Percentiles rank a stretch among this genome's conserved stretches.
phyloP scores from a whole-genome alignment of 2,113 vertebrate genomes.

The Typhlomys cinereus region DNA sequence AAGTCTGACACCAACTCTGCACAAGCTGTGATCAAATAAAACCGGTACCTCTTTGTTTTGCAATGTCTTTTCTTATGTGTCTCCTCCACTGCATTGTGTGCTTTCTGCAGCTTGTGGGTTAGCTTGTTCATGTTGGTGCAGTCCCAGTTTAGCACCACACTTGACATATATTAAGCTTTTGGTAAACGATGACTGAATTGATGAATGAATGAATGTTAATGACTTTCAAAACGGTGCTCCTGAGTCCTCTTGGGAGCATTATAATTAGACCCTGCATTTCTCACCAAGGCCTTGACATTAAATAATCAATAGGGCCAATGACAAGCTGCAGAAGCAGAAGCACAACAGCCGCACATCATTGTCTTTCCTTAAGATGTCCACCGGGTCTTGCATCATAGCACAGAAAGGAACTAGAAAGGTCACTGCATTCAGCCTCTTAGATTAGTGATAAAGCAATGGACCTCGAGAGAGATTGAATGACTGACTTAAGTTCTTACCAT shows the following conservation, averaged over 20 bases:
- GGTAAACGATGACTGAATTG: not conserved
- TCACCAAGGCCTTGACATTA: constrained; percentile 22
- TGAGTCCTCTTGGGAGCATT: constrained; percentile 37
- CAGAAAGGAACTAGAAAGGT: not conserved
- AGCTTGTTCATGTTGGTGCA: not conserved
- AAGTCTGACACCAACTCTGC: not conserved
- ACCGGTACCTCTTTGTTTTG: not conserved
- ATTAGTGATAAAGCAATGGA: not conserved
- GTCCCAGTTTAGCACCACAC: not conserved
- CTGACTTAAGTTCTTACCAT: not conserved
- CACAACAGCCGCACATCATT: not conserved
- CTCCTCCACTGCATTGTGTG: not conserved
- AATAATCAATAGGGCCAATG: constrained; percentile 43
- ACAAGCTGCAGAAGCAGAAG: constrained; percentile 31
- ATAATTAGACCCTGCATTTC: constrained; percentile 51
- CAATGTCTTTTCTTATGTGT: not conserved
- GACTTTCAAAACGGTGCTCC: not conserved
- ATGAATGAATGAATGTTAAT: constrained; percentile 64
- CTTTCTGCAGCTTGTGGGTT: not conserved
- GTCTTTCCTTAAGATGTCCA: constrained; percentile 40
- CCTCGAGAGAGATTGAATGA: not conserved
- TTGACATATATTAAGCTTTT: constrained; percentile 21
- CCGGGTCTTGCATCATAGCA: not conserved
- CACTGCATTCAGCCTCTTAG: not conserved
- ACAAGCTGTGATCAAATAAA: not conserved